Evolutionary conservation across 2,113 vertebrate genomes (phyloP), one percentile per base, ranked within the genome.

Genomic region (Craseonycteris thonglongyai): DNA sequence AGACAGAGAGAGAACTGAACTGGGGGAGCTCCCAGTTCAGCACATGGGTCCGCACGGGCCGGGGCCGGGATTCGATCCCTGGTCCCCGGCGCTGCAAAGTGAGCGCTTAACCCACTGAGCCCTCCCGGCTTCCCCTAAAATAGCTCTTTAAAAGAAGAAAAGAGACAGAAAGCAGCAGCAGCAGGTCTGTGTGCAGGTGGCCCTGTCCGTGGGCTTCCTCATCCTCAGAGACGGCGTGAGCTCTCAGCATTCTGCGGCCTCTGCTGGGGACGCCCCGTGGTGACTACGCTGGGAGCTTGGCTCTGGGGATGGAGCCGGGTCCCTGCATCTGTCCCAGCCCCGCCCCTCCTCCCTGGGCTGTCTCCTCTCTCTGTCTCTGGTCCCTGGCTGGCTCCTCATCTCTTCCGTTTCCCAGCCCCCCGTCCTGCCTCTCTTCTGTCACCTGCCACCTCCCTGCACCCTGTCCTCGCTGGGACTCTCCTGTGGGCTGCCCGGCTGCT

Each of bases 331-430:
- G 35, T 22, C 71, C 35, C 49, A 19, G 21, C 26, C 45, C 24
- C n/a, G 3, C 3, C 9, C 6, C 28, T 4, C 4, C 22, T 30
- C 28, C n/a, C 30, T 14, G 16, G 1, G 1, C 16, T 2, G 26
- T 6, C 26, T 42, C 66, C 42, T 18, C 38, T 38, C 49, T 63
- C 13, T 2, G 38, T 56, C 40, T 16, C 56, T 2, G 14, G 30
- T 38, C 30, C 18, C 18, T 26, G 3, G 3, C 22, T 30, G 26
- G 2, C 24, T 42, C 8, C 45, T 54, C n/a, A 40, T 58, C 66
- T 22, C n/a, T 45, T 40, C 45, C 26, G 9, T 13, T 49, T n/a
- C 68, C 47, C n/a, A 22, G 8, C 11, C 58, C 8, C 3, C 0
- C 4, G 7, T 2, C 30, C 22, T 2, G 15, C 33, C 16, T 49